Evolutionary conservation across 92 coral and sea anemone genomes (phyloP), one percentile per base, ranked within the genome.

Genomic region (Muricea muricata): DNA sequence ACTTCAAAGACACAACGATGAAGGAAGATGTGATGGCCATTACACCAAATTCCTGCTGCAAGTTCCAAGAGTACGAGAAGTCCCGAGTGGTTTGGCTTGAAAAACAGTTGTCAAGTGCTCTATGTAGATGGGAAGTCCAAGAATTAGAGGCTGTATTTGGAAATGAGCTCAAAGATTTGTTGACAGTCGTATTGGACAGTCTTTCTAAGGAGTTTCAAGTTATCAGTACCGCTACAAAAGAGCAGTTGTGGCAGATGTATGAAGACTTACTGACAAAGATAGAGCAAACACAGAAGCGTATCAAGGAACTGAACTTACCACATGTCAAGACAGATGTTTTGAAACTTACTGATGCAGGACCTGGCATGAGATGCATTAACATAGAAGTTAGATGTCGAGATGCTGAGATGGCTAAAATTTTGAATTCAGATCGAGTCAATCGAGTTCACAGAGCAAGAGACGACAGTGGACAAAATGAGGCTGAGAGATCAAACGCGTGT

Each of bases 381-480:
- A 52, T 54, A 47, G 85, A 79, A 46, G 85, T 79, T 79, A 68
- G 47, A 61, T 54, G 24, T 40, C 32, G 85, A 46, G 88, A 82
- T 71, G 90, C 35, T 6, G 88, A 86, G 84, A 82, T 86, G 78
- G 93, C 90, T 37, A 86, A 90, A 82, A 82, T 90, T 46, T 73
- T 78, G 8, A 87, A 84, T 66, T 83, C 76, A 42, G 93, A 87
- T 79, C 54, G 72, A 17, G 29, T 79, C 48, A 88, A 80, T 73
- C 46, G 91, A 45, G 55, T 87, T 41, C 87, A 87, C 34, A 82
- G 80, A 31, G 87, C 87, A 35, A 74, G 87, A 67, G 87, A 69
- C 23, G 90, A 69, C 63, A 79, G 87, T 60, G 87, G 93, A 37
- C 89, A 91, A 56, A 87, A 91, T 80, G 94, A 87, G 82, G 91